phyloP scores from a whole-genome alignment of 2,113 vertebrate species.

The Eurypyga helias region DNA sequence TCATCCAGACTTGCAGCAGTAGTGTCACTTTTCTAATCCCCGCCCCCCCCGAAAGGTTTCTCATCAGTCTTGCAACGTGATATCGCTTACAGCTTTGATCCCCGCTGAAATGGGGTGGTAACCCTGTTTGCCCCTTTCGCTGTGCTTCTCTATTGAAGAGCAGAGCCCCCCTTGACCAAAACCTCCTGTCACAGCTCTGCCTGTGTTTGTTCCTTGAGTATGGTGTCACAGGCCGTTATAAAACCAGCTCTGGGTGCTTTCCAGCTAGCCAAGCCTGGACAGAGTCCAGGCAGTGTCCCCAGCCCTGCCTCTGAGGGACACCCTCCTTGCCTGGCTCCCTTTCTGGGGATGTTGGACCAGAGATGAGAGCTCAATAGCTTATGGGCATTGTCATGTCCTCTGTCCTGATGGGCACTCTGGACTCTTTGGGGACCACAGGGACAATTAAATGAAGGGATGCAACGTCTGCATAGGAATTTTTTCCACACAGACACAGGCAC shows the following conservation, averaged over 20 bases:
- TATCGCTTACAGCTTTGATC: not conserved
- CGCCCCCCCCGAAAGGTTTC: not conserved
- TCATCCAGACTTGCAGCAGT: not conserved
- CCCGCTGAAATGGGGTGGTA: not conserved
- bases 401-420: not conserved
- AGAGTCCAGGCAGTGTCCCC: not conserved
- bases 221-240: not conserved
- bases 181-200: not conserved
- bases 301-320: not conserved
- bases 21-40: not conserved
- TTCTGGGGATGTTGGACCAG: not conserved
- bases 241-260: conserved; percentile 3
- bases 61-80: not conserved
- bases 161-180: not conserved
- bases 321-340: not conserved
- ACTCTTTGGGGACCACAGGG: not conserved
- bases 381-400: not conserved
- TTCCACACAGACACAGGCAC: not conserved
- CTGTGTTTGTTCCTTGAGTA: not conserved
- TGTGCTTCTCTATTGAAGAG: not conserved
- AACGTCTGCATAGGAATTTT: conserved; percentile 23
- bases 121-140: not conserved
- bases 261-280: not conserved
- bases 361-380: conserved; percentile 18
- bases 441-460: conserved; percentile 33